phyloP scores from a whole-genome alignment of 2,113 vertebrate genomes.

The Plestiodon gilberti region DNA sequence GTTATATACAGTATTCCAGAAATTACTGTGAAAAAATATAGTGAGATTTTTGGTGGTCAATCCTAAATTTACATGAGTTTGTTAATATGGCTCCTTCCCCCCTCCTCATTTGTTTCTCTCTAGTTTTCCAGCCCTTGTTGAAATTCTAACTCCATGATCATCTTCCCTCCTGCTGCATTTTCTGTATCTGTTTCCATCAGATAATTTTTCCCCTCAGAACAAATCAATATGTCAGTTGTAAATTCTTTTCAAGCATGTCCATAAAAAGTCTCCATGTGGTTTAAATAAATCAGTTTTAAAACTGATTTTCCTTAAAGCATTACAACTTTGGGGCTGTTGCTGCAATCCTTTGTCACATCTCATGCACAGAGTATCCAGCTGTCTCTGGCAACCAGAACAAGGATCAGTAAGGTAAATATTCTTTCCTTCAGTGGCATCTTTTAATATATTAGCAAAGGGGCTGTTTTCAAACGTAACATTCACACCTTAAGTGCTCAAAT shows the following conservation, averaged over 20 bases:
- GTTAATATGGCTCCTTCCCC: neutral
- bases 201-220: neutral
- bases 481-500: slow-evolving; percentile 26
- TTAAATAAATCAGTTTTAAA: slow-evolving; percentile 27
- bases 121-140: neutral
- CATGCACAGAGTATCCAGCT: neutral
- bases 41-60: neutral
- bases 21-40: neutral
- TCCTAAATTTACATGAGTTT: neutral
- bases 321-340: neutral
- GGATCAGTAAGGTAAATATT: slow-evolving; percentile 37
- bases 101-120: neutral
- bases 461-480: slow-evolving; percentile 43
- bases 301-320: neutral
- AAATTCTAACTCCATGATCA: neutral
- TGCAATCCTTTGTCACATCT: neutral
- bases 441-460: slow-evolving; percentile 41
- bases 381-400: slow-evolving; percentile 9
- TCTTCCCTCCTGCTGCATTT: neutral
- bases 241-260: slow-evolving; percentile 20
- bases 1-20: neutral
- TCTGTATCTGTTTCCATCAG: neutral
- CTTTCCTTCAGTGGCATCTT: slow-evolving; percentile 14
- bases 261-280: neutral
- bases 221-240: neutral